These are phyloP conservation scores for Serranus cabrilla DNA, from an alignment of 2,797 vertebrate species.

Conservation along the genomic window DNA sequence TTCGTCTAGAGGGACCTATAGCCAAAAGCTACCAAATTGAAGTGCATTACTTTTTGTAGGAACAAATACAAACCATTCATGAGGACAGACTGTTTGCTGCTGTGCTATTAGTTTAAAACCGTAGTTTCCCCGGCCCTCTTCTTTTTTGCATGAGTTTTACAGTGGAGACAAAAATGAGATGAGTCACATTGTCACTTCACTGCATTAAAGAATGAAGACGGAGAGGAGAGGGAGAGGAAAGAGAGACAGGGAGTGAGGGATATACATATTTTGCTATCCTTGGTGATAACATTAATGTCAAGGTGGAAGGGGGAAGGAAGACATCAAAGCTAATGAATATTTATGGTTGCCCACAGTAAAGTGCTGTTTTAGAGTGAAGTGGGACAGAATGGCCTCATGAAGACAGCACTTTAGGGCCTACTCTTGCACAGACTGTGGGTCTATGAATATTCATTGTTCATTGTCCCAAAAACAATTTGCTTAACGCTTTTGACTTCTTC, in stretches of 20 bases:
- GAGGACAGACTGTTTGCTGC: too few species aligned
- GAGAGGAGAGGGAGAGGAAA: constrained; percentile 35
- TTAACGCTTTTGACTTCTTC: constrained; percentile 71
- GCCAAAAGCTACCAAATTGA: too few species aligned
- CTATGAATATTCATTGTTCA: constrained; percentile 84
- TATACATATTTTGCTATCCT: constrained; percentile 74
- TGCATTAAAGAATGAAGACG: constrained; percentile 59
- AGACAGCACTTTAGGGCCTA: constrained; percentile 82
- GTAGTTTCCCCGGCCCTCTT: constrained; percentile 7
- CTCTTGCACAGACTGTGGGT: constrained; percentile 69
- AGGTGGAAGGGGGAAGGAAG: constrained; percentile 77
- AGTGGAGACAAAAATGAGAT: constrained; percentile 55
- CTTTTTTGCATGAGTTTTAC: constrained; percentile 42
- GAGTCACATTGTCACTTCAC: constrained; percentile 67
- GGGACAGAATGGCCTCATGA: constrained; percentile 80
- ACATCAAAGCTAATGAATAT: constrained; percentile 83
- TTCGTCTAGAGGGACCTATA: too few species aligned
- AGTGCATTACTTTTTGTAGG: too few species aligned
- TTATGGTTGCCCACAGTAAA: constrained; percentile 79
- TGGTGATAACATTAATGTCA: constrained; percentile 81
- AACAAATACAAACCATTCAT: too few species aligned
- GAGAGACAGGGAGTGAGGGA: constrained; percentile 47
- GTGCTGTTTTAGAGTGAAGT: constrained; percentile 80
- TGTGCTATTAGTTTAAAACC: constrained; percentile 14
- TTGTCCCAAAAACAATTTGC: constrained; percentile 83